These are phyloP conservation scores for Neuroscelio doddi DNA, from an alignment of 2,888 invertebrate species.

Conservation along the genomic window DNA sequence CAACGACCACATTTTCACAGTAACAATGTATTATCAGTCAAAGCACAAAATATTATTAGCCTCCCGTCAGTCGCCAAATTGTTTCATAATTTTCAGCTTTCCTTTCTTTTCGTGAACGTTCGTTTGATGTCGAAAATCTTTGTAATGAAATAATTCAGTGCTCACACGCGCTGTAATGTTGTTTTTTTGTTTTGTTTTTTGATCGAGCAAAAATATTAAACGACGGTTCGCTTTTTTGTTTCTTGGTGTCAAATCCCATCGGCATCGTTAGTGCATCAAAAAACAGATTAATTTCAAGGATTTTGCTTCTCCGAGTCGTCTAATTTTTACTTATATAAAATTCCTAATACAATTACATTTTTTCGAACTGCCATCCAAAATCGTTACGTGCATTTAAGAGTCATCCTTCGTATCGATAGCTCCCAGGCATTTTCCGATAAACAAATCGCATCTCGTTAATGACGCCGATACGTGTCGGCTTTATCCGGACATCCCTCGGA, in stretches of 20 bases:
- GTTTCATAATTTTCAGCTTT: slow-evolving; percentile 16
- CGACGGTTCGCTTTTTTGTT: not conserved
- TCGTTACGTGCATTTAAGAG: not conserved
- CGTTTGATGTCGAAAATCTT: slow-evolving; percentile 46
- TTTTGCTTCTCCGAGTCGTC: too few species aligned
- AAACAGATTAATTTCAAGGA: too few species aligned
- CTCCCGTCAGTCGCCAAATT: slow-evolving; percentile 43
- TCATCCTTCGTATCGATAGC: slow-evolving; percentile 22
- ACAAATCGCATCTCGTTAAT: slow-evolving; percentile 37
- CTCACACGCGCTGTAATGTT: slow-evolving; percentile 32
- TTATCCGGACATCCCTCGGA: slow-evolving; percentile 28
- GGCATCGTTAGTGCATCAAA: too few species aligned
- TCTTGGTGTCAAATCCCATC: too few species aligned
- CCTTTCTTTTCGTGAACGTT: slow-evolving; percentile 7
- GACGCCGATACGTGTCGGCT: slow-evolving; percentile 15
- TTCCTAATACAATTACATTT: too few species aligned
- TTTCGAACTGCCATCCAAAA: not conserved
- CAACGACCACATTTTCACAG: too few species aligned
- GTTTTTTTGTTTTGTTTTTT: slow-evolving; percentile 33
- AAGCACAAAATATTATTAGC: slow-evolving; percentile 39
- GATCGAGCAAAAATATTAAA: slow-evolving; percentile 7
- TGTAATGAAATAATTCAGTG: slow-evolving; percentile 42
- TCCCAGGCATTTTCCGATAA: slow-evolving; percentile 36
- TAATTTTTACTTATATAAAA: too few species aligned
- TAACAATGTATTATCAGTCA: slow-evolving; percentile 39